These are phyloP conservation scores for Campaea margaritaria DNA, from an alignment of 2,888 invertebrate species.

Conservation along the genomic window DNA sequence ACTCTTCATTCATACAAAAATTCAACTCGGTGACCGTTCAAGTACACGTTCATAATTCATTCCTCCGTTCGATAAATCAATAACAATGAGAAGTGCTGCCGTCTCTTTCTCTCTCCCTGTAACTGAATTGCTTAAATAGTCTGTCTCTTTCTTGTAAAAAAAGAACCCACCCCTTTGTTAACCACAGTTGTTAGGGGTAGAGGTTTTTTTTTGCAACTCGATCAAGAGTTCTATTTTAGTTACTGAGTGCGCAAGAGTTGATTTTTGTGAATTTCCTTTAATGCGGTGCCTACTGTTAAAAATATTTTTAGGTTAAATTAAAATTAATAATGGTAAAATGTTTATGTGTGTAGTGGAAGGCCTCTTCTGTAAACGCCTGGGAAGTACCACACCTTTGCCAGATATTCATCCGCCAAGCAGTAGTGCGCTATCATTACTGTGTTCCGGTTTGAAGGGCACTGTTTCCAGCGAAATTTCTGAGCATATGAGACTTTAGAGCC, in stretches of 20 bases:
- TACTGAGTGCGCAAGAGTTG: conserved; percentile 39
- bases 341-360: too few relatives aligned
- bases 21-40: background rate
- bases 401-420: too few relatives aligned
- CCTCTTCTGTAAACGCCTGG: too few relatives aligned
- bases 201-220: conserved; percentile 39
- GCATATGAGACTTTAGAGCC: too few relatives aligned
- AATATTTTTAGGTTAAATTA: too few relatives aligned
- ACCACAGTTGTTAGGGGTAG: conserved; percentile 14
- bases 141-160: conserved; percentile 27
- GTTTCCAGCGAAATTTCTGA: too few relatives aligned
- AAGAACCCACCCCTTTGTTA: conserved; percentile 34
- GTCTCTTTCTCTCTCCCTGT: conserved; percentile 25
- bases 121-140: background rate
- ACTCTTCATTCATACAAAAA: background rate
- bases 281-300: too few relatives aligned
- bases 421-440: too few relatives aligned
- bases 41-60: conserved; percentile 18
- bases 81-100: conserved; percentile 23
- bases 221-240: conserved; percentile 32
- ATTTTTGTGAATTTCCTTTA: background rate
- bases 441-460: too few relatives aligned
- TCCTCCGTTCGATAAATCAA: conserved; percentile 24
- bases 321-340: too few relatives aligned
- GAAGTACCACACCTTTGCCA: too few relatives aligned